Base-by-base conservation (phyloP, 2,797 vertebrate genomes). In the Hippoglossus hippoglossus region DNA sequence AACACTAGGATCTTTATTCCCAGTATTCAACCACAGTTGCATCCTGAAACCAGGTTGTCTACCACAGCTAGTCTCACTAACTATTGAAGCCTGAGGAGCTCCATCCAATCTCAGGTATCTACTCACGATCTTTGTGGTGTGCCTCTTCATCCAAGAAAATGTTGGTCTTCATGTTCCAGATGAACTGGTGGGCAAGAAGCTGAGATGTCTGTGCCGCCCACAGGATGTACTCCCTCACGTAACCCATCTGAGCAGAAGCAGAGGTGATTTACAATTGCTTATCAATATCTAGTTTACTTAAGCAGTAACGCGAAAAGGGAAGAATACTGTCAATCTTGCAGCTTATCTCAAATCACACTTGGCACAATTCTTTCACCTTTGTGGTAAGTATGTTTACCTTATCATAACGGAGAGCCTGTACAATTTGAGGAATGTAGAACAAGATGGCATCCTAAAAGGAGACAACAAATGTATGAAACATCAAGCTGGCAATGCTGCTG, bases 161-260 rank as follows among this genome's bases (percentile, higher is more conserved):
- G 91, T 99, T 99, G 34, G 98, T 99, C 88, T 98, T 99, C 98
- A 99, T 99, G 90, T 99, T 99, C 98, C 98, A 99, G 87, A 99
- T 99, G 88, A 99, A 99, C 34, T 99, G 98, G 80, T 99, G 98
- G 18, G 97, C 98, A 71, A 99, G 92, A 2, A 99, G 96, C 94
- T 99, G 98, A 49, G 98, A 99, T 88, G 96, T 98, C 90, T 97
- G 93, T 0, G 98, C 97, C 0, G 98, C 97, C 96, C 97, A 99
- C 69, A 99, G 93, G 84, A 99, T 99, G 86, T 99, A 99, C 84
- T 99, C 98, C 3, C 98, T 94, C 56, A 99, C 97, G 0, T 99
- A 99, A 44, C 98, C 98, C 98, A 99, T 99, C 98, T 99, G 88
- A 46, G 61, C 9, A 10, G 21, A 1, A 10, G 6, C 63, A 47